Evolutionary conservation across 2,888 invertebrate genomes (phyloP), one percentile per base, ranked within the genome.

Genomic region (Dinocampus coccinellae): DNA sequence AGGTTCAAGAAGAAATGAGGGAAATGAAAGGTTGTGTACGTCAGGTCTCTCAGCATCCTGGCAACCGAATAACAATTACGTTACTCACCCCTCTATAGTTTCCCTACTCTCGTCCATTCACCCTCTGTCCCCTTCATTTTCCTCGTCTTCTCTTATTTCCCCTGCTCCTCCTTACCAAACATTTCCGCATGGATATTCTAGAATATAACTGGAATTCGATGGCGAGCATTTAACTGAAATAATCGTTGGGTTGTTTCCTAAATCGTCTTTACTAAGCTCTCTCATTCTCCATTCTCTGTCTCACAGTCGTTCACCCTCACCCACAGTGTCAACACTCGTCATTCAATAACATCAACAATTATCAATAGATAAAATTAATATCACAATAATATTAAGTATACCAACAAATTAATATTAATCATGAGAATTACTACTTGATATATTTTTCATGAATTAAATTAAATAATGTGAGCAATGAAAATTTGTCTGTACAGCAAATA

Each of bases 21-120:
- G 47, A 29, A n/a, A 16, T 26, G 22, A 29, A 63, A 47, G 26
- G 47, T 4, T 16, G n/a, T 63, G 61, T 69, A 69, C 55, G 62
- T 55, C 34, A 61, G 53, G 61, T 68, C 67, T 67, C 26, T 60
- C 16, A 52, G 47, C 62, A 55, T 58, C 33, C 57, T 39, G 42
- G 64, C 63, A 39, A 58, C 70, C 70, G 63, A 57, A 70, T 70
- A 70, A 70, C 70, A 70, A 70, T 70, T 70, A 70, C 64, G 58
- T 63, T 64, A 64, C 42, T 39, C 42, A 63, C 63, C 22, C 69
- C 22, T 36, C 10, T 13, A 11, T 39, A 3, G 13, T n/a, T 39
- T 4, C n/a, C 13, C n/a, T n/a, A 13, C 39, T 39, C 33, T 33
- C 33, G 3, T 7, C 7, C 33, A 4, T 7, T 33, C 33, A 4